phyloP scores from a whole-genome alignment of 2,797 vertebrate genomes.

The Synanceia verrucosa region DNA sequence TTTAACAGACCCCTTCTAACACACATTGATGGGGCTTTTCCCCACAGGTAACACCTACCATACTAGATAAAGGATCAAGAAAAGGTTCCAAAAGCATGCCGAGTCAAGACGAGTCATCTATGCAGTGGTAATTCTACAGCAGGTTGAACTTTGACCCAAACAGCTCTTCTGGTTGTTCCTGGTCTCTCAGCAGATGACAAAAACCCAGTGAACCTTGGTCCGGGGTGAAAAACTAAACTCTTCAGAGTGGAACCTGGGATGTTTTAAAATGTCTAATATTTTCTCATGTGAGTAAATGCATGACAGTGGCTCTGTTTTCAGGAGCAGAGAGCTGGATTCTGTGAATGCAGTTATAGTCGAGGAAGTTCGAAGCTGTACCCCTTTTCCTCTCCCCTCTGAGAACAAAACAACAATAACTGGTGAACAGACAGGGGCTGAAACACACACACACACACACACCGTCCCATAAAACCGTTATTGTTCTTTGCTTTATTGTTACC shows the following conservation, averaged over 20 bases:
- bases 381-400: constrained; percentile 19
- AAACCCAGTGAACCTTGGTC: neutral
- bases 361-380: constrained; percentile 39
- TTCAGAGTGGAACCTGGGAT: neutral
- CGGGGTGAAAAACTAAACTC: constrained; percentile 7
- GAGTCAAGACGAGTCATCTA: too few relatives aligned
- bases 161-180: neutral
- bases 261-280: constrained; percentile 22
- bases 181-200: constrained; percentile 3
- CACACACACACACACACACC: neutral
- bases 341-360: constrained; percentile 51
- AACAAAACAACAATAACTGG: constrained; percentile 41
- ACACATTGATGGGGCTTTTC: too few relatives aligned
- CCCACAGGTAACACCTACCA: too few relatives aligned
- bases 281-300: constrained; percentile 14
- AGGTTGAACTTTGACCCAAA: neutral
- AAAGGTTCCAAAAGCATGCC: too few relatives aligned
- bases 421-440: constrained; percentile 12
- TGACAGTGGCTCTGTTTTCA: constrained; percentile 19
- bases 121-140: too few relatives aligned
- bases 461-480: constrained; percentile 24
- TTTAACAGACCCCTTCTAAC: too few relatives aligned
- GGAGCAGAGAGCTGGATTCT: constrained; percentile 13
- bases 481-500: constrained; percentile 40
- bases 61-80: too few relatives aligned